Percentiles rank a stretch among this genome's conserved stretches.
These are phyloP conservation scores for Xanthia icteritia DNA, from an alignment of 2,888 invertebrate species.

Conservation along the genomic window DNA sequence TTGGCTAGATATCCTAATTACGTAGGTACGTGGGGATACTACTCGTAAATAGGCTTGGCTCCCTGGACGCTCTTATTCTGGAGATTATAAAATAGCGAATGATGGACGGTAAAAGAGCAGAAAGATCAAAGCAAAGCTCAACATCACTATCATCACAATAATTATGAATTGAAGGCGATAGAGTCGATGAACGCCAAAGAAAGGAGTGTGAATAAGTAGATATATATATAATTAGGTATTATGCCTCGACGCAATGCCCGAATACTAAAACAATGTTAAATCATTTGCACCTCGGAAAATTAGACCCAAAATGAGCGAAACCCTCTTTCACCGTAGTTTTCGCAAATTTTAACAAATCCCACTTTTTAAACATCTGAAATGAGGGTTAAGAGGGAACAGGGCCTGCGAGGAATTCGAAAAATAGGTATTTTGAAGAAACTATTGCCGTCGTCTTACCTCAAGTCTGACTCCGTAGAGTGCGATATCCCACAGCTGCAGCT, in stretches of 20 bases:
- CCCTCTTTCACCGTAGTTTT: background rate
- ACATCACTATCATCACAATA: background rate
- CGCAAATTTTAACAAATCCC: background rate
- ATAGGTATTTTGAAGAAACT: too few species aligned
- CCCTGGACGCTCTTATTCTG: background rate
- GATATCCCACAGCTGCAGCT: too few species aligned
- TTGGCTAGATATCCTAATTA: background rate
- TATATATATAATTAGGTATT: background rate
- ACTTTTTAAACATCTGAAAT: background rate
- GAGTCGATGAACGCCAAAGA: background rate
- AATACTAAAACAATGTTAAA: background rate
- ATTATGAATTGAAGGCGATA: background rate
- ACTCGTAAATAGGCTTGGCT: too few species aligned
- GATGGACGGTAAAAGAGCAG: background rate
- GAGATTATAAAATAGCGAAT: background rate
- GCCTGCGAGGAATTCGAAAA: too few species aligned
- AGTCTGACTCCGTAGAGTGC: too few species aligned
- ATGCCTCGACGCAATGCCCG: too few species aligned
- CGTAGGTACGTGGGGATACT: too few species aligned
- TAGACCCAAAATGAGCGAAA: background rate
- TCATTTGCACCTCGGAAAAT: background rate
- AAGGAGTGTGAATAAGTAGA: background rate
- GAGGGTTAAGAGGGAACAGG: too few species aligned
- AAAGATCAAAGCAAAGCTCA: background rate
- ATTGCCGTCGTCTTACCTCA: too few species aligned